These are phyloP conservation scores for Chaetorhynchus papuensis DNA, from an alignment of 2,113 vertebrate species.

Conservation along the genomic window DNA sequence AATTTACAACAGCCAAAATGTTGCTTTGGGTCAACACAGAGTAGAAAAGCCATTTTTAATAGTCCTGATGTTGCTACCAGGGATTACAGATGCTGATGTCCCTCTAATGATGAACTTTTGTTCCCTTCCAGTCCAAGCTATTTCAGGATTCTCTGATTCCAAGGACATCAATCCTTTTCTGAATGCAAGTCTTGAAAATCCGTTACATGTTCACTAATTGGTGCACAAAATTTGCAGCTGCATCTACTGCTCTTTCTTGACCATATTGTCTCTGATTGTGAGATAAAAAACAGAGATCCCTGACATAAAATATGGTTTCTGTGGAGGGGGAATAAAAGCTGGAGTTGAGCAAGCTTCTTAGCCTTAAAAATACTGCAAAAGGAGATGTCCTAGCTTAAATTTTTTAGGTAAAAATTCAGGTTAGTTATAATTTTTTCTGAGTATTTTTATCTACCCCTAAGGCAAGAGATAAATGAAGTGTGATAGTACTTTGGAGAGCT, in stretches of 20 bases:
- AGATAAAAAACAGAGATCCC: background rate
- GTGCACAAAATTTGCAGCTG: background rate
- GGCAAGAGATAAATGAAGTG: conserved; percentile 65
- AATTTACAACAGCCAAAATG: background rate
- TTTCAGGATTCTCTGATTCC: background rate
- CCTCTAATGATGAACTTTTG: background rate
- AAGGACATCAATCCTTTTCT: background rate
- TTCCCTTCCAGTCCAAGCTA: background rate
- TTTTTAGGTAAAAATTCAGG: conserved; percentile 45
- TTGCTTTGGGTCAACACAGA: background rate
- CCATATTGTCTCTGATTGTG: background rate
- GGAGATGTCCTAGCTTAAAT: background rate
- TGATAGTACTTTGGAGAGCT: conserved; percentile 59
- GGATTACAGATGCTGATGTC: background rate
- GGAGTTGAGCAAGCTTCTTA: background rate
- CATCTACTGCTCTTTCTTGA: background rate
- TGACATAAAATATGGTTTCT: background rate
- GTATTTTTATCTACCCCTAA: conserved; percentile 63
- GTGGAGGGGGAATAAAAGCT: background rate
- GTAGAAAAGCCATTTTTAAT: background rate
- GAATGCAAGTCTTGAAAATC: background rate
- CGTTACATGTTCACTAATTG: background rate
- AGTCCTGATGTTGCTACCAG: background rate
- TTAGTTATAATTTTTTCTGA: conserved; percentile 57
- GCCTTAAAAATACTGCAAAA: background rate